Percentiles rank a stretch among this genome's conserved stretches.
Conservation (phyloP, 2,113 vertebrate species). For the Tichodroma muraria region DNA sequence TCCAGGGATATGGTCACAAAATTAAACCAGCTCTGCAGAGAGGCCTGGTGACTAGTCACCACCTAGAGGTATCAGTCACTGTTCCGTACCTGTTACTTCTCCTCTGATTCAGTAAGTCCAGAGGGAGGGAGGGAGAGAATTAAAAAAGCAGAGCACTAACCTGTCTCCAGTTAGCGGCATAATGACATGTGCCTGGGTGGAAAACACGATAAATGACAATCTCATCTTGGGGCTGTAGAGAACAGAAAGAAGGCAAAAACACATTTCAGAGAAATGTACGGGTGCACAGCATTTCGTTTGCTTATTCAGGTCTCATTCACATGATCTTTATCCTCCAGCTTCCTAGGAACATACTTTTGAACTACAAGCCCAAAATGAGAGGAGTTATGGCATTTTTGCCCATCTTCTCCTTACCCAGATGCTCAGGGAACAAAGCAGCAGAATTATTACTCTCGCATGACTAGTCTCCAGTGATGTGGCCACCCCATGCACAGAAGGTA, state of each 20-base stretch:
- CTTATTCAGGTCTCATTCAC: background rate
- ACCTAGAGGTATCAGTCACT: background rate
- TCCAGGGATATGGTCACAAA: background rate
- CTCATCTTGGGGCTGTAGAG: slow-evolving; percentile 84
- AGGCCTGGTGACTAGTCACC: background rate
- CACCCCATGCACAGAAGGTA: background rate
- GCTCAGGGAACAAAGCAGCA: background rate
- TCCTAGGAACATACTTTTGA: background rate
- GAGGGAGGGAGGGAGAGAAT: background rate
- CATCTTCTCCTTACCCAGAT: background rate
- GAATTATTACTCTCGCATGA: background rate
- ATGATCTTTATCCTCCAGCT: background rate
- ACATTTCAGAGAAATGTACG: background rate
- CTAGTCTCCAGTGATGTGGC: background rate
- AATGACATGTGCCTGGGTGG: slow-evolving; percentile 76
- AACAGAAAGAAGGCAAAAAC: background rate
- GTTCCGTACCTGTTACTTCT: background rate
- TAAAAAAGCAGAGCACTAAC: slow-evolving; percentile 68
- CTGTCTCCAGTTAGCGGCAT: slow-evolving; percentile 91
- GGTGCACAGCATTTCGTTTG: background rate
- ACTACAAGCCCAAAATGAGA: background rate
- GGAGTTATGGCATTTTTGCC: background rate
- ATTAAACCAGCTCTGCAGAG: background rate
- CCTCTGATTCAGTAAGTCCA: slow-evolving; percentile 3
- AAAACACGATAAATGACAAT: slow-evolving; percentile 93